Percentiles rank a stretch among this genome's conserved stretches.
Evolutionary conservation across 2,113 vertebrate genomes (phyloP).

Genomic region (Egretta garzetta): DNA sequence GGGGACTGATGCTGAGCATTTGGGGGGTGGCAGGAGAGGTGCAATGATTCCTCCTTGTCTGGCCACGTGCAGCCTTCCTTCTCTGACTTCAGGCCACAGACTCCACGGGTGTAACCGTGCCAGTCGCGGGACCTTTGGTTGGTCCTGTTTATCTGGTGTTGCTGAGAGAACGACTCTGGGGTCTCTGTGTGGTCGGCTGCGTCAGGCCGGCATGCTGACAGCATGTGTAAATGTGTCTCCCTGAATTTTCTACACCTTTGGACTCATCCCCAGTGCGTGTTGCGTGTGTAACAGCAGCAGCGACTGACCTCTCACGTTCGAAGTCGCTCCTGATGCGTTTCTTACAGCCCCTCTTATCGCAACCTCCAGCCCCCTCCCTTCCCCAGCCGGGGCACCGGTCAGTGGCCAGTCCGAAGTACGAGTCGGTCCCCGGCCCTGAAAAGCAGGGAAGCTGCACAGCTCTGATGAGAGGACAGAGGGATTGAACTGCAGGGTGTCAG

Average conservation of each 20-base stretch:
- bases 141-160: not conserved
- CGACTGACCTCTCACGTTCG: fast-evolving
- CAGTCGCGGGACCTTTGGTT: not conserved
- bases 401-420: fast-evolving
- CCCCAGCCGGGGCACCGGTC: not conserved
- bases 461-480: not conserved
- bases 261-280: not conserved
- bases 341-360: not conserved
- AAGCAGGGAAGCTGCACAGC: not conserved
- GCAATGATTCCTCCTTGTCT: fast-evolving
- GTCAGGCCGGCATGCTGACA: not conserved
- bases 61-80: not conserved
- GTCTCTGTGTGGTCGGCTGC: not conserved
- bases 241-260: not conserved
- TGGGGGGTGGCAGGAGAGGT: not conserved
- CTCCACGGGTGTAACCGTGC: not conserved
- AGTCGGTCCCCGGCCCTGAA: not conserved
- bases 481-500: not conserved
- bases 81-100: not conserved
- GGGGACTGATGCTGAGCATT: not conserved
- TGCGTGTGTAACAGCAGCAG: not conserved
- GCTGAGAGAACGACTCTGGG: not conserved
- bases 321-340: not conserved
- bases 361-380: not conserved
- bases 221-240: fast-evolving